phyloP scores from a whole-genome alignment of 2,113 vertebrate genomes.

The Colistium nudipinnis region DNA sequence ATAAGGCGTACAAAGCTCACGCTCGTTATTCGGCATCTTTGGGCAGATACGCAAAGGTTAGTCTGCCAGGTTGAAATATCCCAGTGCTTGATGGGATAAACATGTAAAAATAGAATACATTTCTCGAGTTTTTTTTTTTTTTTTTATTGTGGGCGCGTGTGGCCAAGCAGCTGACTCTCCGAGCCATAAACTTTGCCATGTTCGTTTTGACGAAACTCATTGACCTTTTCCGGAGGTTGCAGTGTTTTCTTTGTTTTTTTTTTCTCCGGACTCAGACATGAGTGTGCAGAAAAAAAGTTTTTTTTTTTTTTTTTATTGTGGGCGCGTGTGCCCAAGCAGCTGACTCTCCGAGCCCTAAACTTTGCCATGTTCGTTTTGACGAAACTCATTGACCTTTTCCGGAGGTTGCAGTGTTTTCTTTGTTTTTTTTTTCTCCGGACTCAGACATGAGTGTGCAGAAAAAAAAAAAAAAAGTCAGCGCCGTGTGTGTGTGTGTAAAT shows the following conservation, averaged over 20 bases:
- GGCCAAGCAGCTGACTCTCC: conserved; percentile 24
- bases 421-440: conserved; percentile 5
- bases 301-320: too few species aligned
- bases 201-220: conserved; percentile 29
- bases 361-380: too few species aligned
- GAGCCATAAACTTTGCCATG: too few species aligned
- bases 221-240: conserved; percentile 40
- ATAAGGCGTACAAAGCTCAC: conserved; percentile 38
- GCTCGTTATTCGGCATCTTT: conserved; percentile 60
- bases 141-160: not conserved
- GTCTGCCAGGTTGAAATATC: conserved; percentile 34
- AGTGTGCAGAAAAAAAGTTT: conserved; percentile 67
- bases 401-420: conserved; percentile 30
- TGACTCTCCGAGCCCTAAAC: conserved; percentile 22
- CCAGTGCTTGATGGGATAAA: conserved; percentile 1
- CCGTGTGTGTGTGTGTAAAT: too few species aligned
- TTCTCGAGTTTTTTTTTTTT: too few species aligned
- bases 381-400: conserved; percentile 39
- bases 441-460: conserved; percentile 72
- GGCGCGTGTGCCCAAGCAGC: too few species aligned
- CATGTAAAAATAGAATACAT: not conserved
- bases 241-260: conserved; percentile 6
- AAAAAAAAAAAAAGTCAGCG: conserved; percentile 56
- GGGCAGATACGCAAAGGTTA: conserved; percentile 46
- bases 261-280: conserved; percentile 54